Evolutionary conservation across 2,113 vertebrate genomes (phyloP), one percentile per base, ranked within the genome.

Genomic region (Pygoscelis antarcticus): DNA sequence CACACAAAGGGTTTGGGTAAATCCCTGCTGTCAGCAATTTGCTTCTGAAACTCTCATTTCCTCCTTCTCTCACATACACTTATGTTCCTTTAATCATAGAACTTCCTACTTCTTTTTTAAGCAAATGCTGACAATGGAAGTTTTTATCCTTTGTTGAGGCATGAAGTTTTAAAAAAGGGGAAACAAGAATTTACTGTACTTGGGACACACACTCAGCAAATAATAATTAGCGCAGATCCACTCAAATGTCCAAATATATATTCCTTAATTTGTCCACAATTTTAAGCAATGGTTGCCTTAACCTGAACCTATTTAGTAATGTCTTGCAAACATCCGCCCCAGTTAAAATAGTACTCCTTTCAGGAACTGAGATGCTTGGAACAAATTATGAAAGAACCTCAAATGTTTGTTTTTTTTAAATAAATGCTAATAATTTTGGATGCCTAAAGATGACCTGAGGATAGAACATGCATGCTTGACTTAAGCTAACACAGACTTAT

Each of bases 91-190:
- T 86, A 96, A 83, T 83, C 83, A 76, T 0, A 65, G 36, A 87
- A 95, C 95, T 96, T 97, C 96, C 96, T 95, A 91, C 40, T 97
- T 97, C 95, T 97, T 96, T 97, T 95, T 96, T 65, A 96, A 95
- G 69, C 32, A 96, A 94, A 95, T 78, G 92, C 93, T 97, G 96
- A 96, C 96, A 68, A 42, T 47, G 21, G 44, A 83, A 83, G 49
- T 89, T 97, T 80, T 90, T 82, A 83, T 78, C 92, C 70, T 96
- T 72, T 84, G 74, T 95, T 68, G 42, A 96, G 49, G 49, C 47
- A 66, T 70, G 11, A 90, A 77, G n/a, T 66, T 95, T 91, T 75
- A 14, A 64, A 92, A 89, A 94, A 94, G 38, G 13, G 68, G 88
- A 90, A 97, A 86, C 26, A 74, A 51, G 70, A 61, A 89, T 66